phyloP scores from a whole-genome alignment of 2,797 vertebrate genomes.

The Helostoma temminkii region DNA sequence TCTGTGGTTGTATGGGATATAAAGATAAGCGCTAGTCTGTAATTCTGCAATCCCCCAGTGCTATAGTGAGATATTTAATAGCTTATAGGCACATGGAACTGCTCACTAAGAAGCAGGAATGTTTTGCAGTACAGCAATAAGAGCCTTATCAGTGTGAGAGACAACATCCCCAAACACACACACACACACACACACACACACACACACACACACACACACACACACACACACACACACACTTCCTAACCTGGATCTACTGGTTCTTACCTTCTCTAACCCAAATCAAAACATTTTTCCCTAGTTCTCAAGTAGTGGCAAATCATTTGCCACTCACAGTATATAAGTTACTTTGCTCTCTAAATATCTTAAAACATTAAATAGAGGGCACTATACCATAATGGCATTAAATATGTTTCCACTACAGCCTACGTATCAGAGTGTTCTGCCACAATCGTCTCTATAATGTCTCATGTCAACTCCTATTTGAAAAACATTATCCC shows the following conservation, averaged over 20 bases:
- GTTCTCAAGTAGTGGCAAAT: too few species aligned
- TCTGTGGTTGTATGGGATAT: constrained; percentile 71
- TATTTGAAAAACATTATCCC: background rate
- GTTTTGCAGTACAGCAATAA: constrained; percentile 8
- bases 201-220: background rate
- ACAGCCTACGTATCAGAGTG: too few species aligned
- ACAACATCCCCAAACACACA: background rate
- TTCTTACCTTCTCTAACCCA: too few species aligned
- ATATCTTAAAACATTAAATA: too few species aligned
- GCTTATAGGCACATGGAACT: constrained; percentile 54
- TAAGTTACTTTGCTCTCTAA: too few species aligned
- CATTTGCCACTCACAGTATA: too few species aligned
- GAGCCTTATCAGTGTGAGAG: constrained; percentile 23
- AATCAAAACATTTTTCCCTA: too few species aligned
- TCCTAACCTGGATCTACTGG: too few species aligned
- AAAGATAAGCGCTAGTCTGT: constrained; percentile 77
- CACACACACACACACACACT: too few species aligned
- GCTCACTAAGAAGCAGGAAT: constrained; percentile 32
- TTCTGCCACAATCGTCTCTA: background rate
- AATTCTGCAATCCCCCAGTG: constrained; percentile 63
- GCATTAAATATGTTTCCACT: too few species aligned
- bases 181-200: constrained; percentile 5
- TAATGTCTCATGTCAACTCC: constrained; percentile 4
- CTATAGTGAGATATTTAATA: constrained; percentile 60
- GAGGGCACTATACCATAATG: too few species aligned